Percentiles rank a stretch among this genome's conserved stretches.
Evolutionary conservation across 2,797 vertebrate genomes (phyloP).

Genomic region (Parotocinclus haroldoi): DNA sequence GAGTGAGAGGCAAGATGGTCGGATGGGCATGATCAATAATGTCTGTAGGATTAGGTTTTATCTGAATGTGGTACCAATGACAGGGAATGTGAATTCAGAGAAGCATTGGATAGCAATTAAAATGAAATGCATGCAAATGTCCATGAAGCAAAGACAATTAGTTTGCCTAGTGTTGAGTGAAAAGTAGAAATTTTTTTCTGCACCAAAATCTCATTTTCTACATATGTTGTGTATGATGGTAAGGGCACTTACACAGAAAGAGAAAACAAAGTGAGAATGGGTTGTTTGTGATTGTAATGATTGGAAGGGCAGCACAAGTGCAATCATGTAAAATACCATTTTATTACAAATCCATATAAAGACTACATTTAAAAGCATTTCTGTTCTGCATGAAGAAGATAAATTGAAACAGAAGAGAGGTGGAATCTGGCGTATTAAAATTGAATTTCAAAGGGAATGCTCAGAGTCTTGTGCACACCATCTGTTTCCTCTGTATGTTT

Average conservation of each 20-base stretch:
- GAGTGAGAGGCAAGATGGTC: too few relatives aligned
- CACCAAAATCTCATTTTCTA: too few relatives aligned
- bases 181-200: too few relatives aligned
- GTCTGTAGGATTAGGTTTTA: too few relatives aligned
- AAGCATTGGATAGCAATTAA: too few relatives aligned
- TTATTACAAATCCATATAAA: conserved; percentile 62
- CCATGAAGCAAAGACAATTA: too few relatives aligned
- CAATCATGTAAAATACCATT: conserved; percentile 67
- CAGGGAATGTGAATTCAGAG: too few relatives aligned
- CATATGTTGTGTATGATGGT: too few relatives aligned
- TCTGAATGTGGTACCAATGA: too few relatives aligned
- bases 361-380: conserved; percentile 53
- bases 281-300: neutral
- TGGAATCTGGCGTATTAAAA: conserved; percentile 50
- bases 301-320: conserved; percentile 39
- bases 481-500: conserved; percentile 49
- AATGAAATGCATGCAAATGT: too few relatives aligned
- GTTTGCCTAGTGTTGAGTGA: too few relatives aligned
- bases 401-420: conserved; percentile 37
- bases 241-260: conserved; percentile 7
- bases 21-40: too few relatives aligned
- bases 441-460: conserved; percentile 66
- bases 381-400: conserved; percentile 55
- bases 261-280: neutral
- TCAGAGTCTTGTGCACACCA: conserved; percentile 47